These are phyloP conservation scores for Pteropus alecto DNA, from an alignment of 2,113 vertebrate species.

Conservation along the genomic window DNA sequence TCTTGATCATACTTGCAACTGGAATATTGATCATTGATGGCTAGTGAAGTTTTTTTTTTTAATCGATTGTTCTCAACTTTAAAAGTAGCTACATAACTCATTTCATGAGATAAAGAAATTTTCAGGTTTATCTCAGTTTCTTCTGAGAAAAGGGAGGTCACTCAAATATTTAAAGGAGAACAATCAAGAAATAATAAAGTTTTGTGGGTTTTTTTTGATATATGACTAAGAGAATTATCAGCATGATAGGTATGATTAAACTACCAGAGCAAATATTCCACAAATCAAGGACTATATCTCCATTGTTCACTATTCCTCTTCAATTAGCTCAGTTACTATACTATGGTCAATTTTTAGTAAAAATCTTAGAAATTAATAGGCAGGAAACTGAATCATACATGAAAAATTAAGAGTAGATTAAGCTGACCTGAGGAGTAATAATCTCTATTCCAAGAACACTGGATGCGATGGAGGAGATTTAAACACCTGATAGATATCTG, in stretches of 20 bases:
- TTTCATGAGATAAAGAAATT: not conserved
- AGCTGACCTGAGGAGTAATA: not conserved
- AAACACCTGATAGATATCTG: not conserved
- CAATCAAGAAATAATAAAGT: not conserved
- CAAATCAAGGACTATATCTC: not conserved
- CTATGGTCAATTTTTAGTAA: not conserved
- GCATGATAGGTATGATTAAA: not conserved
- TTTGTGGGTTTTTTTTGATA: not conserved
- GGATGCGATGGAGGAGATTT: accelerated
- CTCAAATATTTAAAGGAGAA: not conserved
- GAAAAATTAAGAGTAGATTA: not conserved
- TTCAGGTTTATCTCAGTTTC: not conserved
- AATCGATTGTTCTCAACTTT: not conserved
- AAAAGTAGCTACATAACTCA: not conserved
- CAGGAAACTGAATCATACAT: not conserved
- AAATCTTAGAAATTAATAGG: not conserved
- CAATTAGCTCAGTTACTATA: not conserved
- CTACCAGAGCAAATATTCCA: not conserved
- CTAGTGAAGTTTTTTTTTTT: not conserved
- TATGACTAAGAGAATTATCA: not conserved
- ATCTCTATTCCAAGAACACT: accelerated
- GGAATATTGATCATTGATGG: not conserved
- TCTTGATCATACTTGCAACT: not conserved
- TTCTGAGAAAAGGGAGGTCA: not conserved
- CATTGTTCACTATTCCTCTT: not conserved